Base-by-base conservation (phyloP, 92 coral and sea anemone species). In the Phenganax marumi region DNA sequence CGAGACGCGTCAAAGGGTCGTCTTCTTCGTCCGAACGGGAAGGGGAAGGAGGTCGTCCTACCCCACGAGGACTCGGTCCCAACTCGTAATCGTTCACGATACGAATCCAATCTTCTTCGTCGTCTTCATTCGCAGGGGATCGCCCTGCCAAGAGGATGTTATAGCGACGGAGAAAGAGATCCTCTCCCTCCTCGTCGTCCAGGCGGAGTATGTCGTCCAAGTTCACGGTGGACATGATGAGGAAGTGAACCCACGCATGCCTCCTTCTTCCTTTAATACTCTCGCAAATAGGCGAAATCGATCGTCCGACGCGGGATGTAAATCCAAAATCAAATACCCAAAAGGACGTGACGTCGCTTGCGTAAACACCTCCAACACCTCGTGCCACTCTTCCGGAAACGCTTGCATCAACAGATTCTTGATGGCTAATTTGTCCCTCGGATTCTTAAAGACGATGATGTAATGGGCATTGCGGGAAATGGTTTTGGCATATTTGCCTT, bases 381-480 rank as follows among this genome's bases (percentile, higher is more conserved):
- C 80, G 17, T 50, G 75, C 89, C 89, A 86, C 17, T 25, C 6
- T 12, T 53, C 39, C 18, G 85, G 86, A 60, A 72, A 86, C 53
- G 85, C 63, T 72, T 81, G 86, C 48, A 86, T 10, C 53, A 86
- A 10, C 62, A 86, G 10, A 12, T 48, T n/a, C 52, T 64, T 53
- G 18, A 85, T 69, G 22, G 84, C 88, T 22, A 58, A 46, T 62
- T 81, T 57, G 73, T 86, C 89, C 17, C 89, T 85, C 0, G 86
- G 89, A 50, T 80, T 86, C 49, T 85, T 79, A 60, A 85, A 85
- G 13, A 26, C 80, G 21, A 52, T 51, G 9, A 85, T 21, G 62
- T 85, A 85, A 49, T 70, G 86, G 62, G 82, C 82, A 73, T 83
- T 83, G 48, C 82, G 82, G 3, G 56, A 54, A 39, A 83, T 57